phyloP scores from a whole-genome alignment of 35 echinoderm and acorn worm species.

The Ophioderma brevispina region DNA sequence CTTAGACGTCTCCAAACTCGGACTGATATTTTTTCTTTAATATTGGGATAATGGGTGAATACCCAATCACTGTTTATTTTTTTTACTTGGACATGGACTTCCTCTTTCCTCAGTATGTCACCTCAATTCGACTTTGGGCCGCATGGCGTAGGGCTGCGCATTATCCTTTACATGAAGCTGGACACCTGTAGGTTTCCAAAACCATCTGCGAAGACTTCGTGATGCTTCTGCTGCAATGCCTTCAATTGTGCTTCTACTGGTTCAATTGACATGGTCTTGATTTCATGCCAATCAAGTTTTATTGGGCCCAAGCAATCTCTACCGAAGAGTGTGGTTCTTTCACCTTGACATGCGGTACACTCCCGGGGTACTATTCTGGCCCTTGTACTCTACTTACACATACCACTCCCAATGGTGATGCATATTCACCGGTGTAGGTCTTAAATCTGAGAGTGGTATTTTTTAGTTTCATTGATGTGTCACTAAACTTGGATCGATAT shows the following conservation, averaged over 20 bases:
- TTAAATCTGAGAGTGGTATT: neutral
- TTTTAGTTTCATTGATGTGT: too few species aligned
- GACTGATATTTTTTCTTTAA: too few species aligned
- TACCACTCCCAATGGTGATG: neutral
- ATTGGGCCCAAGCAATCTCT: slow-evolving; percentile 26
- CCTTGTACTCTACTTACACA: neutral
- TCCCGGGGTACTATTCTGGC: neutral
- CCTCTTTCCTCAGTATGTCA: too few species aligned
- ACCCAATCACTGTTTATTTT: too few species aligned
- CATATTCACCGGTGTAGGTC: slow-evolving; percentile 34
- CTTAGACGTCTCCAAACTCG: too few species aligned
- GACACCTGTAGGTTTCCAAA: neutral
- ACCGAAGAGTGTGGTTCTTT: slow-evolving; percentile 5
- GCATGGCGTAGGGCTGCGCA: too few species aligned
- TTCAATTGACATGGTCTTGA: slow-evolving; percentile 2
- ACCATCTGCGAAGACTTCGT: slow-evolving; percentile 18
- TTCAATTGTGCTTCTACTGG: neutral
- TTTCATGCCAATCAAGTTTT: too few species aligned
- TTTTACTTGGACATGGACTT: too few species aligned
- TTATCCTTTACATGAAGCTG: slow-evolving; percentile 11
- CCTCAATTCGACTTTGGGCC: too few species aligned
- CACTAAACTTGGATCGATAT: neutral
- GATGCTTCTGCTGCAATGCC: neutral
- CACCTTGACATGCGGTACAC: slow-evolving; percentile 17
- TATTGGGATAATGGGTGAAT: too few species aligned